A percentile compares a stretch with the other conserved stretches of the same genome.
Evolutionary conservation across 2,797 vertebrate genomes (phyloP).

Genomic region (Onychomys leucogaster): DNA sequence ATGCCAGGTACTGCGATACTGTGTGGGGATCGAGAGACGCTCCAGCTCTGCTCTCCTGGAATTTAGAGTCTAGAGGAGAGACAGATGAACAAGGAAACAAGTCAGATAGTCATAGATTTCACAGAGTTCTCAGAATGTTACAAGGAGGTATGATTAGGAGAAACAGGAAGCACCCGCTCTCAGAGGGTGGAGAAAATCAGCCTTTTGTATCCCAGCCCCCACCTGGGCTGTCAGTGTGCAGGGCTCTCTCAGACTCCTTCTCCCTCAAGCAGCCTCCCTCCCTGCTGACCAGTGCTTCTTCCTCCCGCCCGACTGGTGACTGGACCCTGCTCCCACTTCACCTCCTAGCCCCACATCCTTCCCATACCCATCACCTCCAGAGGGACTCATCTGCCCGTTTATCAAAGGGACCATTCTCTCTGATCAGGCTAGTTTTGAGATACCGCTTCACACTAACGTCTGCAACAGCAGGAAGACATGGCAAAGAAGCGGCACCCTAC

Average conservation of each 20-base stretch:
- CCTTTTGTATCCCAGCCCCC: background rate
- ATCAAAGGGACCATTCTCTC: background rate
- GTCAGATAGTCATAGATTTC: background rate
- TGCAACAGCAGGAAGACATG: background rate
- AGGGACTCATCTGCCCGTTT: background rate
- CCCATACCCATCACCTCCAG: background rate
- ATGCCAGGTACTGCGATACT: background rate
- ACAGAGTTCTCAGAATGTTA: background rate
- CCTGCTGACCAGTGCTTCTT: background rate
- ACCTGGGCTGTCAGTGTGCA: background rate
- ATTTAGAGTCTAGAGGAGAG: background rate
- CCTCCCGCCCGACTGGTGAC: background rate
- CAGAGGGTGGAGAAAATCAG: background rate
- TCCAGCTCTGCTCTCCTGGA: background rate
- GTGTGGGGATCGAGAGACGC: background rate
- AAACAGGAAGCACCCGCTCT: background rate
- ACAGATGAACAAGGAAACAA: background rate
- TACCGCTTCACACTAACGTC: background rate
- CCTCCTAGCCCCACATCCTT: background rate
- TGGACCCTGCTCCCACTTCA: background rate
- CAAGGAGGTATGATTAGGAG: background rate
- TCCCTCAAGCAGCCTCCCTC: background rate
- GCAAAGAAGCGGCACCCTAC: background rate
- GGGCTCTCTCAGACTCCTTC: background rate
- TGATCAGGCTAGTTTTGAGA: background rate